Evolutionary conservation across 2,113 vertebrate genomes (phyloP).

Genomic region (Calypte anna): DNA sequence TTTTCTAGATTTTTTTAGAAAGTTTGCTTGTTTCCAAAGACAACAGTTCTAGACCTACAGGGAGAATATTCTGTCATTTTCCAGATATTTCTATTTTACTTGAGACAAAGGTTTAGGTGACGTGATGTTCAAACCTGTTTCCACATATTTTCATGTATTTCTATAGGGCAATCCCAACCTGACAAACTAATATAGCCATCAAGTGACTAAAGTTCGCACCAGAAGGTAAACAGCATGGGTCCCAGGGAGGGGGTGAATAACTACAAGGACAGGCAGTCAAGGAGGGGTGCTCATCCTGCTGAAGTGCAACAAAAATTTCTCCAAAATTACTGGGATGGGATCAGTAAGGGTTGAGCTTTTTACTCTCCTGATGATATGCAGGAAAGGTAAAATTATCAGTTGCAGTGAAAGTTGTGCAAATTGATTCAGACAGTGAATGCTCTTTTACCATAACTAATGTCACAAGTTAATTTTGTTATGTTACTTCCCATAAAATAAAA

Average conservation of each 20-base stretch:
- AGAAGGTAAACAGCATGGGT: background rate
- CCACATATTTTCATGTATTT: background rate
- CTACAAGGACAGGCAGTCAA: background rate
- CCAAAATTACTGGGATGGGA: background rate
- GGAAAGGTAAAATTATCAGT: background rate
- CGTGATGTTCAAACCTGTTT: background rate
- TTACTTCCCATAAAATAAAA: background rate
- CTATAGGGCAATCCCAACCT: background rate
- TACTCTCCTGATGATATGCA: background rate
- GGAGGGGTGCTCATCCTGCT: background rate
- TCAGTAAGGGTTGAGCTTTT: background rate
- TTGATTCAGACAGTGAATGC: background rate
- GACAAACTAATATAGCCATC: background rate
- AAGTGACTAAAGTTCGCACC: background rate
- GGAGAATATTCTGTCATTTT: background rate
- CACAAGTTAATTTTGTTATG: background rate
- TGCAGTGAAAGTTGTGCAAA: background rate
- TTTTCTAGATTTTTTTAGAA: background rate
- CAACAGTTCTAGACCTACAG: background rate
- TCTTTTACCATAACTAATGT: background rate
- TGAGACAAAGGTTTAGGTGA: background rate
- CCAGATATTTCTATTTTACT: background rate
- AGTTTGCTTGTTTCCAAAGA: background rate
- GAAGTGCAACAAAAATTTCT: background rate
- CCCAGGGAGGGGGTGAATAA: fast-evolving